phyloP scores from a whole-genome alignment of 2,797 vertebrate species.

The Schizothorax lantsangensis region DNA sequence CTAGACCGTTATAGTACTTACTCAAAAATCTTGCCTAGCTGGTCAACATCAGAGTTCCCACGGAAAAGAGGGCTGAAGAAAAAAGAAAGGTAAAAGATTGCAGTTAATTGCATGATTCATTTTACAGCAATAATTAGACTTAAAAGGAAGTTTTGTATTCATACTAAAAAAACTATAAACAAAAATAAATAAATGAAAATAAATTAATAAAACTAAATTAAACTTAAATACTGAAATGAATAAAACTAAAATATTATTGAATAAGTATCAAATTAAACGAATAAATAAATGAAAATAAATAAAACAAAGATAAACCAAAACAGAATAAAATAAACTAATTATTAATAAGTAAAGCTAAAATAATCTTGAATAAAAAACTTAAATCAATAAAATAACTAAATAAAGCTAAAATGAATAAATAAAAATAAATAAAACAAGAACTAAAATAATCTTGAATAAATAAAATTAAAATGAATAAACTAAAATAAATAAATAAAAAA shows the following conservation, averaged over 20 bases:
- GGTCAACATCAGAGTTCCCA: conserved; percentile 98
- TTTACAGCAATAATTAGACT: neutral
- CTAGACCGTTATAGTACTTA: conserved; percentile 79
- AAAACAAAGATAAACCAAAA: neutral
- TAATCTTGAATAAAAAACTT: neutral
- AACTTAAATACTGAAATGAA: neutral
- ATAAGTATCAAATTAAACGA: neutral
- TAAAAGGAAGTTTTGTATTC: neutral
- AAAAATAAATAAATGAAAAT: neutral
- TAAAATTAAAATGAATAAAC: neutral
- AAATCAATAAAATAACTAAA: neutral
- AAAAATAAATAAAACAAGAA: neutral
- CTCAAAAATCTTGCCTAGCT: conserved; percentile 99
- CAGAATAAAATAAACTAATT: neutral
- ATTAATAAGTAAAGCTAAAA: neutral
- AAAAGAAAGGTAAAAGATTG: conserved; percentile 36
- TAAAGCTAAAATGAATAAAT: neutral
- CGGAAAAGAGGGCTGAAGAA: conserved; percentile 90
- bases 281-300: neutral
- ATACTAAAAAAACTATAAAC: neutral
- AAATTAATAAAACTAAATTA: neutral
- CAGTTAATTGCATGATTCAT: conserved; percentile 28
- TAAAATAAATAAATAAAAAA: neutral
- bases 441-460: neutral
- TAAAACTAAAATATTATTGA: neutral